These are phyloP conservation scores for Steromphala cineraria DNA, from an alignment of 2,888 invertebrate genomes.

Conservation along the genomic window DNA sequence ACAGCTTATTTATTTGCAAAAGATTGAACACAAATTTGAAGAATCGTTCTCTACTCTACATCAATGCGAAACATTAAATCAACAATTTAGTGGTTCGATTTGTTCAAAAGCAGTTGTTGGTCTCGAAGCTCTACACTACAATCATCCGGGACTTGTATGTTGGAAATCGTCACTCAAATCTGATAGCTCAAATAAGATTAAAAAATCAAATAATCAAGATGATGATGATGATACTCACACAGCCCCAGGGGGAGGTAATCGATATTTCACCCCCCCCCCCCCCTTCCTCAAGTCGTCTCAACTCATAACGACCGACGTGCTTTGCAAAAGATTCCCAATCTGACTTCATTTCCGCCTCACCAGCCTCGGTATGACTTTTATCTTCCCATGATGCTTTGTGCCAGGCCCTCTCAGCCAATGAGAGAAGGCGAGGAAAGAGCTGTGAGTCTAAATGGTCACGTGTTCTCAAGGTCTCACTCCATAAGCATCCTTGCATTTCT, in stretches of 20 bases:
- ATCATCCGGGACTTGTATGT: too few species aligned
- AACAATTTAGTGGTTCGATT: too few species aligned
- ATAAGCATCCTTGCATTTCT: slow-evolving; percentile 54
- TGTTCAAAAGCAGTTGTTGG: too few species aligned
- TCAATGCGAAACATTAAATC: too few species aligned
- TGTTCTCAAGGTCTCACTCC: slow-evolving; percentile 48
- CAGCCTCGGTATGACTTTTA: slow-evolving; percentile 11
- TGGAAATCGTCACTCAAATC: too few species aligned
- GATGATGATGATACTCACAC: slow-evolving; percentile 22
- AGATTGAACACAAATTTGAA: too few species aligned
- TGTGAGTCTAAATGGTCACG: slow-evolving; percentile 37
- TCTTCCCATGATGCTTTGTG: slow-evolving; percentile 55
- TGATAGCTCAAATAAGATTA: too few species aligned
- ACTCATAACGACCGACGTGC: slow-evolving; percentile 52
- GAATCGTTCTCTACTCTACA: too few species aligned
- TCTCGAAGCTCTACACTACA: too few species aligned
- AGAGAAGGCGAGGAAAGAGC: slow-evolving; percentile 45
- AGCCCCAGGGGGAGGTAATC: slow-evolving; percentile 54
- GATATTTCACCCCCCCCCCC: slow-evolving; percentile 54
- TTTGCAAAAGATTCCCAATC: slow-evolving; percentile 61
- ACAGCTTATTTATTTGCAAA: too few species aligned
- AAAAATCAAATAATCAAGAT: too few species aligned
- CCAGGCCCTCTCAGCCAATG: slow-evolving; percentile 59
- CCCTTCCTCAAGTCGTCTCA: slow-evolving; percentile 46
- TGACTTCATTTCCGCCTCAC: slow-evolving; percentile 6